Percentiles rank a stretch among this genome's conserved stretches.
Conservation (phyloP, 2,113 vertebrate genomes). For the Varanus komodoensis region DNA sequence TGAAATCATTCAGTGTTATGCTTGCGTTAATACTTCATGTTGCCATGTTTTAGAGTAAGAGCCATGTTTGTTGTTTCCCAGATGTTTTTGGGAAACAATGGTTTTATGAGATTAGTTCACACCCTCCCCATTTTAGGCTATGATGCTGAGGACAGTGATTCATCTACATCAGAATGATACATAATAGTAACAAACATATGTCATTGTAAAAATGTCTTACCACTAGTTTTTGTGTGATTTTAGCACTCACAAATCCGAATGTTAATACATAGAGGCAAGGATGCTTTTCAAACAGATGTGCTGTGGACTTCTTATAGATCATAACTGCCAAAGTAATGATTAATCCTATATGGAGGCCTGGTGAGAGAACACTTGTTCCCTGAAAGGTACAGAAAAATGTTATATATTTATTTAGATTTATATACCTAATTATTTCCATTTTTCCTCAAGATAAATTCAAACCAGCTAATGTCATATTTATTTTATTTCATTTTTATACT, state of each 20-base stretch:
- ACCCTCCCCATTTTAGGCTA: too few relatives aligned
- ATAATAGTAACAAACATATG: background rate
- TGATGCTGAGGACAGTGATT: background rate
- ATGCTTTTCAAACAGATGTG: slow-evolving; percentile 90
- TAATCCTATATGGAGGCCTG: slow-evolving; percentile 91
- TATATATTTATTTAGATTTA: background rate
- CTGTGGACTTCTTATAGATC: slow-evolving; percentile 96
- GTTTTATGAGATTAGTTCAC: background rate
- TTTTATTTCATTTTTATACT: too few relatives aligned
- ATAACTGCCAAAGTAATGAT: slow-evolving; percentile 89
- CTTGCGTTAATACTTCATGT: background rate
- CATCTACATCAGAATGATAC: background rate
- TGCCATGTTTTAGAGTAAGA: background rate
- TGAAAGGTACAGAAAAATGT: slow-evolving; percentile 65
- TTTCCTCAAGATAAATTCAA: background rate
- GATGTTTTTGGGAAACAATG: background rate
- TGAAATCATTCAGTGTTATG: background rate
- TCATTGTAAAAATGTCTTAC: slow-evolving; percentile 75
- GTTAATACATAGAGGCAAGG: slow-evolving; percentile 92
- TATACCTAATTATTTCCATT: background rate
- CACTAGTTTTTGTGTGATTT: slow-evolving; percentile 97
- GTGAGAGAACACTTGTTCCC: slow-evolving; percentile 97
- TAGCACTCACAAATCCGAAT: slow-evolving; percentile 93
- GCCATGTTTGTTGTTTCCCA: background rate
- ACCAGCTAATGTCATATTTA: background rate